Evolutionary conservation across 2,113 vertebrate species (phyloP), one percentile per base, ranked within the genome.

Genomic region (Phalacrocorax carbo): DNA sequence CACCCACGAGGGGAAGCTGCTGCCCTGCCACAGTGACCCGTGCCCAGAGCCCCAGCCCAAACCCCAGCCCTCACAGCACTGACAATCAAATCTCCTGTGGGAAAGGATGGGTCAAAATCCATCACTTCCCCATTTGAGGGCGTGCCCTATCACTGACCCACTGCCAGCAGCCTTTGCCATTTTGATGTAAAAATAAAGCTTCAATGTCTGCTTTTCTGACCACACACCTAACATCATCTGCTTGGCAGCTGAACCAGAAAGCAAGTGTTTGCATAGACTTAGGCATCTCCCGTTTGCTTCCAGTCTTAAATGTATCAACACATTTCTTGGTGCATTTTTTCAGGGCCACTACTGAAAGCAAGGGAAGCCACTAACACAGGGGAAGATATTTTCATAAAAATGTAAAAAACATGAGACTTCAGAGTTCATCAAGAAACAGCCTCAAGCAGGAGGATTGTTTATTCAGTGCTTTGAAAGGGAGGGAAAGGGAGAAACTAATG

Each of bases 41-140:
- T 18, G 27, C 29, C 51, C 8, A 5, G 18, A 86, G 8, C 7
- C 18, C 10, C 76, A 73, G 3, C 4, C 20, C 30, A 32, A 65
- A 77, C 3, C 21, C 6, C 34, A 58, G 34, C 25, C 25, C 13
- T n/a, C 38, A n/a, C 70, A 57, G 40, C 1, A 2, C 27, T 1
- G 0, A 44, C 2, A 5, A 32, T 30, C n/a, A 44, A 44, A 71
- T 38, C 48, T 60, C 5, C 1, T 0, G 1, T 58, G 44, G 18
- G 48, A 80, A 60, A 26, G 36, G 12, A 34, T 6, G 3, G 21
- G 20, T 69, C 2, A 1, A 82, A 77, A 49, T 30, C 9, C 40
- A 49, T 4, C 14, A 17, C 3, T 69, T 83, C 6, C 16, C 15
- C 5, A 1, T 44, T 46, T 54, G 25, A 61, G 27, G 34, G 27